Evolutionary conservation across 2,113 vertebrate species (phyloP), one percentile per base, ranked within the genome.

Genomic region (Noturus placidus): DNA sequence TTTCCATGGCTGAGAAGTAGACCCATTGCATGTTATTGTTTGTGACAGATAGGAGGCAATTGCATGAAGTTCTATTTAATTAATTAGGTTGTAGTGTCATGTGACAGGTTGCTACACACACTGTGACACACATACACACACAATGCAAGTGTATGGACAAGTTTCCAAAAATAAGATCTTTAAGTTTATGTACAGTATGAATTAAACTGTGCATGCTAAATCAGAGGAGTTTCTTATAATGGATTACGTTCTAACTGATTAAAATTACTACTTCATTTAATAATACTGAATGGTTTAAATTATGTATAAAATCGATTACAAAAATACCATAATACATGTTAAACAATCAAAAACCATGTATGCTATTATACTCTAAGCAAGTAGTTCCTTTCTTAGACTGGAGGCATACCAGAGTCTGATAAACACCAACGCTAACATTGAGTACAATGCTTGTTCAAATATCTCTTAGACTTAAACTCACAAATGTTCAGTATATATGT

Each of bases 261-360:
- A 35, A 86, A 38, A 83, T 38, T 8, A 83, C 27, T 52, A 15
- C 38, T 80, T 78, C n/a, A n/a, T 50, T 86, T 56, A 78, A 83
- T 85, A 79, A 80, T 54, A 80, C 77, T 67, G 25, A 59, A 61
- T 2, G 7, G 54, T 84, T 87, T 72, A 69, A 87, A 80, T 84
- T 30, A 70, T 63, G 46, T 57, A 84, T 30, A 84, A 87, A 61
- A 59, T 2, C 56, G 22, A 84, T 72, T 63, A 87, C 67, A 84
- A 61, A 80, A 87, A 50, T 86, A 86, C 14, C 8, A 13, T 63
- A 63, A 84, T 84, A 89, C 15, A 79, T 79, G 50, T 87, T 38
- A 50, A 86, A 88, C 30, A 70, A 57, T 46, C 74, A 27, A 80
- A 80, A 57, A 59, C 54, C 54, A 82, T 65, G 9, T n/a, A 13